These are phyloP conservation scores for Lonchura striata DNA, from an alignment of 2,113 vertebrate genomes.

Conservation along the genomic window DNA sequence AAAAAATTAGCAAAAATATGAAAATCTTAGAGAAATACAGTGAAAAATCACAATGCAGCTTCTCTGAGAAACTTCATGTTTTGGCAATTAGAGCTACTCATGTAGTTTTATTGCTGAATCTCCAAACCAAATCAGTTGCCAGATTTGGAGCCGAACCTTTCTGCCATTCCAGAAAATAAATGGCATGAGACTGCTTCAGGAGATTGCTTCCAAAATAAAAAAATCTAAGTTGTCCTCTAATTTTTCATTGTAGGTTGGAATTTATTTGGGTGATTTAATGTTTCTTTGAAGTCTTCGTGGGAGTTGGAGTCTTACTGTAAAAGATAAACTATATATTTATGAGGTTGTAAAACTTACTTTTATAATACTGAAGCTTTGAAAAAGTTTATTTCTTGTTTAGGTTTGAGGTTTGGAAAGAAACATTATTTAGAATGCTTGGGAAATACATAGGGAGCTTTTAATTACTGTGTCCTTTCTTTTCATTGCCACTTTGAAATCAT, in stretches of 20 bases:
- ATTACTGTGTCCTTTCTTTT: neutral
- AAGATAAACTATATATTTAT: neutral
- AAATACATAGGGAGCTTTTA: neutral
- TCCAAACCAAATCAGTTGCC: neutral
- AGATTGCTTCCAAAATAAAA: neutral
- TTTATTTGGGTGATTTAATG: neutral
- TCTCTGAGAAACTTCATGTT: neutral
- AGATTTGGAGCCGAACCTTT: neutral
- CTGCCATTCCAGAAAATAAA: neutral
- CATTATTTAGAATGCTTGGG: neutral
- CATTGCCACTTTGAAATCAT: neutral
- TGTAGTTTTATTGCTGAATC: neutral
- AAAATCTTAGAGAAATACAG: neutral
- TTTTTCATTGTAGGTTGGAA: neutral
- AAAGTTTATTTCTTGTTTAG: neutral
- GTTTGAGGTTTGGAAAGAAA: neutral
- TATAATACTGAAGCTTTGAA: neutral
- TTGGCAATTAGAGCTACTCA: neutral
- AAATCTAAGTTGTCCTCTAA: neutral
- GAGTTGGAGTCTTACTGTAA: neutral
- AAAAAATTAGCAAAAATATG: neutral
- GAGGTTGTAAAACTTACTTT: neutral
- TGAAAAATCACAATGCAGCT: neutral
- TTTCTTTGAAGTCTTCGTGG: neutral
- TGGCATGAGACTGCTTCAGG: neutral